A percentile compares a stretch with the other conserved stretches of the same genome.
phyloP scores from a whole-genome alignment of 2,113 vertebrate species.

The Silurus glanis region DNA sequence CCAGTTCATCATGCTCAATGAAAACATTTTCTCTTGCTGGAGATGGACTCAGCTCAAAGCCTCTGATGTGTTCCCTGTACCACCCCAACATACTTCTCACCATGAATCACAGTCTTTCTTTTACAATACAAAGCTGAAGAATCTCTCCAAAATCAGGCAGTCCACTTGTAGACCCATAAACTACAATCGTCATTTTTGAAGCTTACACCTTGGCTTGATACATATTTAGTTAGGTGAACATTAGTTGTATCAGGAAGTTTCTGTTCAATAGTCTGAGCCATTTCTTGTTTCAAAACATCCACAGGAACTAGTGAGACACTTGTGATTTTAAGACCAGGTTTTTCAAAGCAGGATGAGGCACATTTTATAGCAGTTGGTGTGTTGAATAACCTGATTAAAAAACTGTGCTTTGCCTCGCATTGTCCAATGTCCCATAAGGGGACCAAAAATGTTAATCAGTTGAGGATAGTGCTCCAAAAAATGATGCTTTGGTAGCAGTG shows the following conservation, averaged over 20 bases:
- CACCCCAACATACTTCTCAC: constrained; percentile 42
- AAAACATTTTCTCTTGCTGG: background rate
- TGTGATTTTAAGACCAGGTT: background rate
- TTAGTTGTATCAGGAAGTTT: constrained; percentile 18
- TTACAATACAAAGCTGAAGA: constrained; percentile 36
- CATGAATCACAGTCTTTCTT: background rate
- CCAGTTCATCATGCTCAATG: too few relatives aligned
- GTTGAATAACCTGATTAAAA: too few relatives aligned
- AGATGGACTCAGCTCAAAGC: constrained; percentile 44
- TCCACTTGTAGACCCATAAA: constrained; percentile 44
- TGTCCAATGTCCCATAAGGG: too few relatives aligned
- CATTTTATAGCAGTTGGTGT: too few relatives aligned
- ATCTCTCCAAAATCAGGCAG: constrained; percentile 44
- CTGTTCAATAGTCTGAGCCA: background rate
- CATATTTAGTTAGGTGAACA: constrained; percentile 15
- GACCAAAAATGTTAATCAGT: too few relatives aligned
- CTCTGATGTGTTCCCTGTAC: constrained; percentile 49
- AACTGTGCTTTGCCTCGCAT: too few relatives aligned
- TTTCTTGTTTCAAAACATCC: background rate
- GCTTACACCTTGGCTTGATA: background rate
- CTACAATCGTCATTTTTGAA: constrained; percentile 19
- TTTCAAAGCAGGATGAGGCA: background rate
- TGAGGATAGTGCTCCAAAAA: too few relatives aligned
- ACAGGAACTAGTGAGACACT: background rate
- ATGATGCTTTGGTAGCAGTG: too few relatives aligned